Evolutionary conservation across 2,797 vertebrate species (phyloP), one percentile per base, ranked within the genome.

Genomic region (Acestrorhynchus altus): DNA sequence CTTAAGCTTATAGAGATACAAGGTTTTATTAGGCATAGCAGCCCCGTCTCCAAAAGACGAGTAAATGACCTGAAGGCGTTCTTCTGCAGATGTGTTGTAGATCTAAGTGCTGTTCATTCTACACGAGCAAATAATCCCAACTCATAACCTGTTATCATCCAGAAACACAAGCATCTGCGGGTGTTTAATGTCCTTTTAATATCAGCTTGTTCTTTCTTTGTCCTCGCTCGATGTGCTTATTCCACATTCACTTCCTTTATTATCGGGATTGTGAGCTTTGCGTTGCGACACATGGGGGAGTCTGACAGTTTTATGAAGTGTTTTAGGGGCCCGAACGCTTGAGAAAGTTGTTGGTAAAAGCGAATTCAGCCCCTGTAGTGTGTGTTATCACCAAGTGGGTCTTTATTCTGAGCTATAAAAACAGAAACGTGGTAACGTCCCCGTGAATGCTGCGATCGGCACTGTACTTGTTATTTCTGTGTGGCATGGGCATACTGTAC

Each of bases 241-340:
- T 4, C n/a, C 61, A 22, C 22, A 7, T 89, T 86, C 78, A 75
- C 74, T 67, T 78, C 74, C 5, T 10, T 40, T 83, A 82, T 74
- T 84, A 64, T 84, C 73, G 18, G 71, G 35, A 61, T 44, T 70
- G 77, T 66, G 51, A 74, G 73, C 35, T 40, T 65, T 28, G 9
- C 66, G 8, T 22, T 44, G 46, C 79, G 81, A 76, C 80, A 83
- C 69, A 81, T 66, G 77, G 80, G 63, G 13, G 81, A 87, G 86
- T 91, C 83, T 87, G 83, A 87, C 92, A 90, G 87, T 86, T 92
- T 91, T 90, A 92, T 81, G 83, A 87, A 72, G 56, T 73, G 72
- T 88, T 91, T 90, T 89, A 89, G 86, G 83, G 85, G 76, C 40
- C 77, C 72, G 82, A 84, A 83, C 81, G 79, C 85, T 10, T 47